These are phyloP conservation scores for Chrysolina americana DNA, from an alignment of 2,888 invertebrate species.

Conservation along the genomic window DNA sequence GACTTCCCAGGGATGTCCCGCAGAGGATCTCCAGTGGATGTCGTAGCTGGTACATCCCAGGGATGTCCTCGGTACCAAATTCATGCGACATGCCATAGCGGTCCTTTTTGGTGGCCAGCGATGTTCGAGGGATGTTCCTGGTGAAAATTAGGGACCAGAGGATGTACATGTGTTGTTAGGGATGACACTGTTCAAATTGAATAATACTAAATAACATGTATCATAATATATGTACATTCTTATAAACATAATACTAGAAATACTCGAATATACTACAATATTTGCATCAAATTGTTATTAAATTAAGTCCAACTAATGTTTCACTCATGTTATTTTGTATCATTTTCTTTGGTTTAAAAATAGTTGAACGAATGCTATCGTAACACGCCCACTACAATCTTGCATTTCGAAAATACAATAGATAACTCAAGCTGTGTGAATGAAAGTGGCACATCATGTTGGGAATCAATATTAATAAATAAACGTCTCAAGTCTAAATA, in stretches of 20 bases:
- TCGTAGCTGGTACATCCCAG: no score
- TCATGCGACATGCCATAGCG: no score
- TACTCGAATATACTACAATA: slow-evolving; percentile 52
- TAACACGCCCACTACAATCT: slow-evolving; percentile 54
- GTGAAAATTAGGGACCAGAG: no score
- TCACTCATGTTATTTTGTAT: slow-evolving; percentile 61
- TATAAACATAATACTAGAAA: slow-evolving; percentile 49
- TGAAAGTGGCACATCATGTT: slow-evolving; percentile 57
- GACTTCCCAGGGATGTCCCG: no score
- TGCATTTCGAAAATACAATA: slow-evolving; percentile 55
- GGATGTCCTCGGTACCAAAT: no score
- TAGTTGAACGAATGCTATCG: slow-evolving; percentile 61
- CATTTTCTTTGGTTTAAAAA: slow-evolving; percentile 65
- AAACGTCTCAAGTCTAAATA: slow-evolving; percentile 51
- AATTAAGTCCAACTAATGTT: slow-evolving; percentile 50
- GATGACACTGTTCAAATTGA: slow-evolving; percentile 54
- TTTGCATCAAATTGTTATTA: slow-evolving; percentile 51
- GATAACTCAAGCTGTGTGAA: slow-evolving; percentile 59
- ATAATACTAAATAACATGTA: slow-evolving; percentile 61
- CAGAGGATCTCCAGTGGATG: no score
- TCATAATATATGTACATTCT: slow-evolving; percentile 50
- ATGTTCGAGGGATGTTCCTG: no score
- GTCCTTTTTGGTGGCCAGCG: no score
- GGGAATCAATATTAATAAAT: slow-evolving; percentile 52
- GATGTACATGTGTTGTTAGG: no score